Base-by-base conservation (phyloP, 2,113 vertebrate species). In the Sphaerodactylus townsendi region DNA sequence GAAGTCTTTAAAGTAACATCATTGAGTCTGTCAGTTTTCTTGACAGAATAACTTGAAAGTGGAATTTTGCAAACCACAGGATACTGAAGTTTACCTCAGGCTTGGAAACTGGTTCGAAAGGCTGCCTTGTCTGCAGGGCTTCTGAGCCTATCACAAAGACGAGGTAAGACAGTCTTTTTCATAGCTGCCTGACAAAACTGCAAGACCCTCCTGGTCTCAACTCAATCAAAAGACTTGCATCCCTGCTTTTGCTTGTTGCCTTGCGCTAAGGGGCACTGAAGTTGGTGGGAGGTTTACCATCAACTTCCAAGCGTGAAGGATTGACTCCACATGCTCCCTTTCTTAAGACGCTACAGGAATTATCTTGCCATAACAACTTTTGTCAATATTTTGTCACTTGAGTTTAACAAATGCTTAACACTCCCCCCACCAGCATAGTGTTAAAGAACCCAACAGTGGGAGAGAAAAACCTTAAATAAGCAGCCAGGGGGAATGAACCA, bases 31-130 rank as follows among this genome's bases (percentile, higher is more conserved):
- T 89, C 88, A 90, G 74, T 81, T 73, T 89, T 30, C 59, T 41
- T 80, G 80, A 89, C 70, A 92, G 77, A 88, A 78, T 84, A 93
- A 91, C 64, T 70, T 68, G 53, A 92, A 93, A 89, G 70, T 79
- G 84, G 59, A 90, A 46, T 48, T 80, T 65, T 79, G 53, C 81
- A 70, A 94, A 92, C 74, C 56, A 77, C 85, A 86, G 46, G 75
- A 72, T 15, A 65, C 83, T 77, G 81, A 69, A 90, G 79, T 62
- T 10, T 5, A 87, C 66, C 70, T 66, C 76, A 77, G 56, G 69
- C 4, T 89, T 21, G 56, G 44, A 0, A 0, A 90, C 84, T 82
- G 88, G 82, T 73, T 86, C 28, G 86, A 89, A 77, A 72, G 71
- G 39, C 35, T 82, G 69, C 50, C 9, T 21, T 73, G 89, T 84